These are phyloP conservation scores for Orientallactaga sibirica DNA, from an alignment of 2,797 vertebrate genomes.

Conservation along the genomic window DNA sequence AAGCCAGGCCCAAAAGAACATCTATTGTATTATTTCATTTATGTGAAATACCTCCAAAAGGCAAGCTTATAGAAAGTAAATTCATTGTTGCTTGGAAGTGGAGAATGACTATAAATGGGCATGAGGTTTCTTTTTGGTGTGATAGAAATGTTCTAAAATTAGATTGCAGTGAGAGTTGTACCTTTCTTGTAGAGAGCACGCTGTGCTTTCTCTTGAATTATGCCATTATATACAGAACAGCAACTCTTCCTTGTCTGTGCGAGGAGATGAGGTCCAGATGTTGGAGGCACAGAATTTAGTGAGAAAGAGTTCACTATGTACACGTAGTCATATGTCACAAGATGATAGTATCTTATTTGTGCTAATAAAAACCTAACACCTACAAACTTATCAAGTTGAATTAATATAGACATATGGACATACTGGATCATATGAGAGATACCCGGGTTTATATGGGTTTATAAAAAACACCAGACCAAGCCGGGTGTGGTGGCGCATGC, in stretches of 20 bases:
- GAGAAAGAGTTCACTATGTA: not conserved
- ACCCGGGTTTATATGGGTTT: not conserved
- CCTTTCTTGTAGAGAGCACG: not conserved
- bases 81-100: not conserved
- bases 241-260: not conserved
- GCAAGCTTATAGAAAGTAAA: conserved; percentile 19
- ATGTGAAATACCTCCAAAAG: conserved; percentile 20
- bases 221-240: not conserved
- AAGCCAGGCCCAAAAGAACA: conserved; percentile 43
- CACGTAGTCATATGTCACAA: not conserved
- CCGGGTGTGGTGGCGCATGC: too few relatives aligned
- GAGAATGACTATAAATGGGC: not conserved
- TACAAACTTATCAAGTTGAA: not conserved
- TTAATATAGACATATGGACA: not conserved
- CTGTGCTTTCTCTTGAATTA: not conserved
- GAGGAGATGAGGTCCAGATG: not conserved
- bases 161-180: not conserved
- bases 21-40: conserved; percentile 1
- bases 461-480: not conserved
- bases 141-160: conserved; percentile 36
- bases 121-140: not conserved
- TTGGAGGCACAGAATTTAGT: not conserved
- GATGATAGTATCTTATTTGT: not conserved
- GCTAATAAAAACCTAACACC: not conserved
- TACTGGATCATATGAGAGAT: not conserved